Base-by-base conservation (phyloP, 2,888 invertebrate genomes). In the Liodrosophila aerea region DNA sequence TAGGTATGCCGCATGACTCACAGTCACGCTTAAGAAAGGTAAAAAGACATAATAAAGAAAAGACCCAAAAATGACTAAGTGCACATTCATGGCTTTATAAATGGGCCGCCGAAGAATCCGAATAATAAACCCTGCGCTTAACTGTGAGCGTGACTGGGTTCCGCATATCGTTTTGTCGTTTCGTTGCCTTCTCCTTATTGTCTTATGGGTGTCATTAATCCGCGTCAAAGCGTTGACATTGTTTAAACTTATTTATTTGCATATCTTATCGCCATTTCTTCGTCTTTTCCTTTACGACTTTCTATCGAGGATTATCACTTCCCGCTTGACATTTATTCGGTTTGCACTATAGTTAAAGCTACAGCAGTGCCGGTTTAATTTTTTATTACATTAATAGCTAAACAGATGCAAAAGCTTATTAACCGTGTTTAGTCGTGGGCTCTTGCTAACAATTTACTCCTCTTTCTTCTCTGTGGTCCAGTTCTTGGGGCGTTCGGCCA, bases 401-500 rank as follows among this genome's bases (percentile, higher is more conserved):
- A 61, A 56, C 58, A 53, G 47, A 64, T 41, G 54, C 40, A 52
- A 62, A 41, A 30, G 56, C 44, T 36, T 46, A 27, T 33, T 40
- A 31, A 33, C 40, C 51, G 39, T 33, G 29, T 8, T 36, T 11
- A 50, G 27, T 46, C 1, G 40, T 47, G 12, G 8, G 43, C 43
- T 45, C 51, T 50, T 51, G 27, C 33, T 16, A 22, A 30, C 36
- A 39, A 15, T 33, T 15, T 62, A 54, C 33, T 50, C 30, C 52
- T 36, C 65, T 36, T 65, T 73, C 63, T 73, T 63, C 30, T 70
- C 73, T n/a, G 65, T 16, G 31, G 92, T 92, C 92, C 92, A 94
- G 70, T 91, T 92, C 76, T 91, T 92, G 40, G 92, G 90, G 70
- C 91, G 91, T 0, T 92, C 91, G 49, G 90, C 83, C 83, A 92